Conservation (phyloP, 2,888 invertebrate species). For the Pogonocherus hispidulus region DNA sequence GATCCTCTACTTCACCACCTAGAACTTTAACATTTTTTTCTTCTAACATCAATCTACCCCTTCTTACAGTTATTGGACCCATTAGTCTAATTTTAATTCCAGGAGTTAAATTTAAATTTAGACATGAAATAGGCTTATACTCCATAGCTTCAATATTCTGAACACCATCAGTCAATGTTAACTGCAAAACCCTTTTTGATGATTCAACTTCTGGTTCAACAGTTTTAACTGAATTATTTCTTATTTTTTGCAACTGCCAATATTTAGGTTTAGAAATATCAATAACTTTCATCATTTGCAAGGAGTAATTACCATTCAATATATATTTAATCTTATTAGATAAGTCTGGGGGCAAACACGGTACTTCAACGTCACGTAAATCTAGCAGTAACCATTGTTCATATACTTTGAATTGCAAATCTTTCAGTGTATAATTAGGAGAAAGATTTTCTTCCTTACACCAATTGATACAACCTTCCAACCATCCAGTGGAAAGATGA, state of each 20-base stretch:
- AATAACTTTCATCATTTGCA: slow-evolving; percentile 75
- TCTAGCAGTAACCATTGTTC: slow-evolving; percentile 79
- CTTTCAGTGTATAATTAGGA: slow-evolving; percentile 66
- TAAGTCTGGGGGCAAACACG: slow-evolving; percentile 74
- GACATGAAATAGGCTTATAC: slow-evolving; percentile 74
- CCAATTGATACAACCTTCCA: slow-evolving; percentile 71
- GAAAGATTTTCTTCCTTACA: slow-evolving; percentile 68
- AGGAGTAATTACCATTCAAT: slow-evolving; percentile 71
- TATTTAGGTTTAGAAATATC: slow-evolving; percentile 74
- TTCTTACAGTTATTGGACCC: slow-evolving; percentile 80
- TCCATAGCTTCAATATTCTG: slow-evolving; percentile 81
- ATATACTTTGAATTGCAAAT: slow-evolving; percentile 73
- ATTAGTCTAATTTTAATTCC: slow-evolving; percentile 77
- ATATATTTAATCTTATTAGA: slow-evolving; percentile 67
- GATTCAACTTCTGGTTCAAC: slow-evolving; percentile 71
- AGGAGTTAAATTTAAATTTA: slow-evolving; percentile 73
- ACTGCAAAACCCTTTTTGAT: slow-evolving; percentile 77
- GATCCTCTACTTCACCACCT: slow-evolving; percentile 81
- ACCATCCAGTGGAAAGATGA: slow-evolving; percentile 59
- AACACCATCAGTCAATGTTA: slow-evolving; percentile 82
- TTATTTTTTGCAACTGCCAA: slow-evolving; percentile 67
- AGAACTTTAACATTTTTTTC: slow-evolving; percentile 74
- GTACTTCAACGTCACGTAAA: slow-evolving; percentile 75
- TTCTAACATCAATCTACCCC: slow-evolving; percentile 78
- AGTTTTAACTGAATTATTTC: slow-evolving; percentile 70